Conservation (phyloP, 53 echinoderm and acorn worm species). For the Hippasteria phrygiana region DNA sequence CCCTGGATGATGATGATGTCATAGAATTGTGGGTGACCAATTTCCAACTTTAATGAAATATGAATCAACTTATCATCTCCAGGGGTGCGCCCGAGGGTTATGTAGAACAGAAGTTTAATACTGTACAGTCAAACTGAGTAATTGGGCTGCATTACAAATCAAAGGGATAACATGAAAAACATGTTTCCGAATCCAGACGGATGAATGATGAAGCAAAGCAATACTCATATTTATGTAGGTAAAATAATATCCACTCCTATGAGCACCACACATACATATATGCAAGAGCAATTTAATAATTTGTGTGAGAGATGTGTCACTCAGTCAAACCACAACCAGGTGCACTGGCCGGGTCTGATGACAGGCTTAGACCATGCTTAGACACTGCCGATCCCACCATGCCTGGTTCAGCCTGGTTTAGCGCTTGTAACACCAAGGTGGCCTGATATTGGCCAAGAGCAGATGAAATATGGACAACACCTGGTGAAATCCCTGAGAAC, state of each 20-base stretch:
- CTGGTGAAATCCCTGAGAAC: conserved; percentile 26
- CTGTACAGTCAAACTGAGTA: conserved; percentile 4
- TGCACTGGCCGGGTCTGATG: too few relatives aligned
- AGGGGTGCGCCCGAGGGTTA: background rate
- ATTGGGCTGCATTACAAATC: background rate
- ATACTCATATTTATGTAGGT: background rate
- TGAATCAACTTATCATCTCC: background rate
- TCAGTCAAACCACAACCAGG: conserved; percentile 7
- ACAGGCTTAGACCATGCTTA: background rate
- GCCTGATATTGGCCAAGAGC: background rate
- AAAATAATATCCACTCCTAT: too few relatives aligned
- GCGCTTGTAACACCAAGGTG: background rate
- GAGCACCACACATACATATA: background rate
- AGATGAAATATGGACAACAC: conserved; percentile 62
- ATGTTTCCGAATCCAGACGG: background rate
- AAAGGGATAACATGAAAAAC: background rate
- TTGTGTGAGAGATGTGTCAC: conserved; percentile 29
- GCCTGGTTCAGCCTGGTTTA: background rate
- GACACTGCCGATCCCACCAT: too few relatives aligned
- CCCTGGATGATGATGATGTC: background rate
- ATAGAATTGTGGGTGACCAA: background rate
- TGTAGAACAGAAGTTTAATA: background rate
- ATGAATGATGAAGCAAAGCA: background rate
- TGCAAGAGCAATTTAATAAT: conserved; percentile 2
- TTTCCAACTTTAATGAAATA: background rate